phyloP scores from a whole-genome alignment of 2,797 vertebrate species.

The Enteromius thamalakanensis region DNA sequence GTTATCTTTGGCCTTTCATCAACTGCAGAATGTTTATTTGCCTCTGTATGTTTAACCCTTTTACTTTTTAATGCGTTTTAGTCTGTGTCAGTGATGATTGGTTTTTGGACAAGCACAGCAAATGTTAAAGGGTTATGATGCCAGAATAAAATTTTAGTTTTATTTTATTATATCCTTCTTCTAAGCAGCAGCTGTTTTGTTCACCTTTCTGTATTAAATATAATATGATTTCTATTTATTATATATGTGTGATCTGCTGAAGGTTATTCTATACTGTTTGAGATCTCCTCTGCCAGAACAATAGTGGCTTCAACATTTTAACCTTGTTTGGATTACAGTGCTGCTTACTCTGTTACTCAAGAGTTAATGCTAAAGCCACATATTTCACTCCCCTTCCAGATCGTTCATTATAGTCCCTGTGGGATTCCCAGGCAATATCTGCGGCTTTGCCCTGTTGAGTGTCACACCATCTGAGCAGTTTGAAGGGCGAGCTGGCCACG shows the following conservation, averaged over 20 bases:
- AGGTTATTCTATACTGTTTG: background rate
- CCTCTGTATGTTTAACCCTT: background rate
- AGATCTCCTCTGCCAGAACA: conserved; percentile 11
- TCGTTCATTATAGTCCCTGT: background rate
- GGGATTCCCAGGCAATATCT: conserved; percentile 16
- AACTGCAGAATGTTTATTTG: conserved; percentile 27
- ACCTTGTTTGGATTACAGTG: background rate
- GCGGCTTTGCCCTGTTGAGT: conserved; percentile 4
- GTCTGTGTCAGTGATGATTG: background rate
- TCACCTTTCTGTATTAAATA: background rate
- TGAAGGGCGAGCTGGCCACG: conserved; percentile 10
- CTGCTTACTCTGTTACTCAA: background rate
- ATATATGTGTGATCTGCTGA: background rate
- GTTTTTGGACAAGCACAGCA: background rate
- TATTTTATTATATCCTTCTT: conserved; percentile 35
- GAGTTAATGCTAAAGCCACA: conserved; percentile 6
- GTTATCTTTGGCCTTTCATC: conserved; percentile 42
- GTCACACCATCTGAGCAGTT: background rate
- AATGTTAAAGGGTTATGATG: conserved; percentile 13
- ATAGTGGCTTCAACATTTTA: background rate
- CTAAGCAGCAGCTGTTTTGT: background rate
- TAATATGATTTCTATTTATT: background rate
- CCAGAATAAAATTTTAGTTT: conserved; percentile 21
- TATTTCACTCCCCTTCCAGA: conserved; percentile 18
- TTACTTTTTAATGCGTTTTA: conserved; percentile 8